Evolutionary conservation across 1,140 invertebrate species (phyloP).

Genomic region (Zaprionus africanus): DNA sequence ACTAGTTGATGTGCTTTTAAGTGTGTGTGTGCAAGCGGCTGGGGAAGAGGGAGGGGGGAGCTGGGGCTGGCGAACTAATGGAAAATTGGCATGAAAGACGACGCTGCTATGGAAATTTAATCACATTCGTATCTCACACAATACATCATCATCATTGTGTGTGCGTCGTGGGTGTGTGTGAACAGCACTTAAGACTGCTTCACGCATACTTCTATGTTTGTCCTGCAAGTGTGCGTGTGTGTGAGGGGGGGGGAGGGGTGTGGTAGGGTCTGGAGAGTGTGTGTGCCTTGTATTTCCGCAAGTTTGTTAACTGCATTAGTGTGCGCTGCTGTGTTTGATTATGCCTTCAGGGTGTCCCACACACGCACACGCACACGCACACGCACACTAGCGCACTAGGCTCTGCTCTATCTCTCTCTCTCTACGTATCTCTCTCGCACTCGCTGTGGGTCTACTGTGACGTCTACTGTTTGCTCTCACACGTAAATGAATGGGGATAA

Average conservation of each 20-base stretch:
- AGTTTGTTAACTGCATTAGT: constrained; percentile 83
- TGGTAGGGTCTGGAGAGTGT: background rate
- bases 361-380: constrained; percentile 17
- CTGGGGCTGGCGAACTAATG: constrained; percentile 55
- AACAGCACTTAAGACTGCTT: constrained; percentile 72
- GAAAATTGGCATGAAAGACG: constrained; percentile 83
- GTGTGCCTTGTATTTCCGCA: constrained; percentile 67
- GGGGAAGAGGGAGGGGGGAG: constrained; percentile 2
- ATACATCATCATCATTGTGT: constrained; percentile 79
- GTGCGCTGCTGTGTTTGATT: constrained; percentile 79
- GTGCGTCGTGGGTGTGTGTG: constrained; percentile 32
- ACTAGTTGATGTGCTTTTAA: constrained; percentile 63
- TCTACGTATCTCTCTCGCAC: background rate
- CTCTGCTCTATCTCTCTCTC: background rate
- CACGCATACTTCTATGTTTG: constrained; percentile 47
- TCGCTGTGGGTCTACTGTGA: constrained; percentile 19
- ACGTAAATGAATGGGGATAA: constrained; percentile 66
- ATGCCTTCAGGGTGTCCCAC: constrained; percentile 66
- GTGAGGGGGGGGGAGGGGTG: background rate
- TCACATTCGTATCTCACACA: constrained; percentile 81
- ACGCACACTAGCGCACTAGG: background rate
- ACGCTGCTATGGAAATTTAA: constrained; percentile 82
- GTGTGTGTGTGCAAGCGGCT: constrained; percentile 49
- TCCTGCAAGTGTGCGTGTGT: constrained; percentile 6
- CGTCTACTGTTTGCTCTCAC: constrained; percentile 54